Evolutionary conservation across 2,113 vertebrate genomes (phyloP).

Genomic region (Perca schrenkii): DNA sequence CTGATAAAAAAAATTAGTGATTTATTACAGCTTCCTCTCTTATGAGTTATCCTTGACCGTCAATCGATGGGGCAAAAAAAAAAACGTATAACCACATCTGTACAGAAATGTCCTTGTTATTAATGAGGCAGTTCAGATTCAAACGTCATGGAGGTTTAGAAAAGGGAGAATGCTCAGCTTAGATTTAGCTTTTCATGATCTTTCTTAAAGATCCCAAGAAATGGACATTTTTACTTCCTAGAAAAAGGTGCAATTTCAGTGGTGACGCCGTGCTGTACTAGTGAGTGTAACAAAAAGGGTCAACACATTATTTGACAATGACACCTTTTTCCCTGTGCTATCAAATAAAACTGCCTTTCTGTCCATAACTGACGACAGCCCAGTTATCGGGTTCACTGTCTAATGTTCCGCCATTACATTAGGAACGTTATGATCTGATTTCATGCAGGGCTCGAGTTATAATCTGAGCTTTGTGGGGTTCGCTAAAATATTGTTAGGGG

Average conservation of each 20-base stretch:
- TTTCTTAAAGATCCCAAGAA: slow-evolving; percentile 30
- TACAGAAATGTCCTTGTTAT: slow-evolving; percentile 38
- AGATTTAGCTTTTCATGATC: slow-evolving; percentile 28
- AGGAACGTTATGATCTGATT: background rate
- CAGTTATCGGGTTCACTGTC: background rate
- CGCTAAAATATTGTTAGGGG: too few species aligned
- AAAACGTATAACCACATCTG: slow-evolving; percentile 47
- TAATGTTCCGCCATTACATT: background rate
- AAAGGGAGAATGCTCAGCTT: slow-evolving; percentile 22
- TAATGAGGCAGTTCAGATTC: slow-evolving; percentile 38
- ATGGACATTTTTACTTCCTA: background rate
- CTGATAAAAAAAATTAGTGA: slow-evolving; percentile 64
- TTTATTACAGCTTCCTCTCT: slow-evolving; percentile 71
- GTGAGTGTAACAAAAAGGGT: background rate
- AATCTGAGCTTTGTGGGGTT: too few species aligned
- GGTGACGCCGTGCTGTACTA: background rate
- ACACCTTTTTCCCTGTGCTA: background rate
- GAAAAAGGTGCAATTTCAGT: background rate
- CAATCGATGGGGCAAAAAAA: slow-evolving; percentile 25
- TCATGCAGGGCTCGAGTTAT: too few species aligned
- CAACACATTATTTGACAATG: background rate
- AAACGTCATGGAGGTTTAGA: slow-evolving; percentile 2
- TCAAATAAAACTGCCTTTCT: background rate
- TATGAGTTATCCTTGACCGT: slow-evolving; percentile 51
- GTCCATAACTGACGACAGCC: background rate